Percentiles rank a stretch among this genome's conserved stretches.
Conservation (phyloP, 2,888 invertebrate genomes). For the Eueremaeus valkanovi region DNA sequence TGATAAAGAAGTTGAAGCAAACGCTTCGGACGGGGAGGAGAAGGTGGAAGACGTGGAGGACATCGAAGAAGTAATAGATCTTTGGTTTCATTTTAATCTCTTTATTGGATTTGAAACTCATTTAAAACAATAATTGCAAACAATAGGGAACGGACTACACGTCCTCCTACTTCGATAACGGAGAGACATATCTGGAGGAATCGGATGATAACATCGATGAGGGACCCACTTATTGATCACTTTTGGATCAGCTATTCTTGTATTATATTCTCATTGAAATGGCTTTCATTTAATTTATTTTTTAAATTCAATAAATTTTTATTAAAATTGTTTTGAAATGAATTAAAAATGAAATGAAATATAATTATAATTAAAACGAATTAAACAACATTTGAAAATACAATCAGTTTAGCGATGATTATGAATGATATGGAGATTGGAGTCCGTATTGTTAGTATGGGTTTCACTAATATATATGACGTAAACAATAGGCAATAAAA, state of each 20-base stretch:
- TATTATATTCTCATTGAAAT: too few relatives aligned
- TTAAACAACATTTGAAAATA: too few relatives aligned
- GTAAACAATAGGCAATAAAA: slow-evolving; percentile 37
- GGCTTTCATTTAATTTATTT: too few relatives aligned
- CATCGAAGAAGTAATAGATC: background rate
- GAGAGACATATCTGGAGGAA: slow-evolving; percentile 36
- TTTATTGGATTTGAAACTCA: background rate
- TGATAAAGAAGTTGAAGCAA: slow-evolving; percentile 11
- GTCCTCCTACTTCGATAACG: slow-evolving; percentile 36
- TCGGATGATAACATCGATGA: slow-evolving; percentile 38
- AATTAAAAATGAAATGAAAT: too few relatives aligned
- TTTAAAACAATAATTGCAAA: background rate
- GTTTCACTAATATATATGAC: slow-evolving; percentile 12
- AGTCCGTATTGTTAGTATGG: background rate
- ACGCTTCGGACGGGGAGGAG: slow-evolving; percentile 15
- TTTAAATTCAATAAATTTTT: too few relatives aligned
- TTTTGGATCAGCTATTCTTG: background rate
- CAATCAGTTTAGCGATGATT: background rate
- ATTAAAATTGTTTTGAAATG: too few relatives aligned
- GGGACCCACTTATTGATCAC: slow-evolving; percentile 36
- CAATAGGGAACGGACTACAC: slow-evolving; percentile 39
- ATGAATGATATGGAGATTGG: background rate
- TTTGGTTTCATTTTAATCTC: background rate
- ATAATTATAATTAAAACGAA: too few relatives aligned
- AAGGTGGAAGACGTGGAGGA: slow-evolving; percentile 30